phyloP scores from a whole-genome alignment of 1,140 invertebrate species.

The Frieseomelitta varia region DNA sequence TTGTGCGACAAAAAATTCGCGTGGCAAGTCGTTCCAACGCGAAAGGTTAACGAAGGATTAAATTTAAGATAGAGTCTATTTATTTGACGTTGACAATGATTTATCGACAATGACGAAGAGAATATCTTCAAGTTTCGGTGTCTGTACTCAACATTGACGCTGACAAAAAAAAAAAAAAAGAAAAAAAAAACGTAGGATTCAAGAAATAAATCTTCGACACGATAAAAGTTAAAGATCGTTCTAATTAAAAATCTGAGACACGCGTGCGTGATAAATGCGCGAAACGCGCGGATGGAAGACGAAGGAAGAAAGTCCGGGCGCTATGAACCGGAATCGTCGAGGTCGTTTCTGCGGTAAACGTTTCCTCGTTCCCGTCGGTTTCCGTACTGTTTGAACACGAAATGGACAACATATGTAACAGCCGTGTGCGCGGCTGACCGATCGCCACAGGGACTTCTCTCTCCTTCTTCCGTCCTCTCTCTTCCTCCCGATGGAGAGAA shows the following conservation, averaged over 20 bases:
- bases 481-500: slow-evolving; percentile 4
- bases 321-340: neutral
- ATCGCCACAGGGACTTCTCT: slow-evolving; percentile 56
- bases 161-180: no score
- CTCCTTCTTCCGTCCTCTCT: neutral
- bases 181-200: no score
- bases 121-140: no score
- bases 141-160: no score
- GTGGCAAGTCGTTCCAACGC: no score
- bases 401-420: slow-evolving; percentile 78
- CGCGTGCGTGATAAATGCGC: neutral
- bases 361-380: slow-evolving; percentile 46
- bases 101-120: no score
- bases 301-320: neutral
- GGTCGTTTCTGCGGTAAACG: slow-evolving; percentile 6
- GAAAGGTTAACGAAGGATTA: no score
- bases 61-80: no score
- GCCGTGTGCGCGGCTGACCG: slow-evolving; percentile 67
- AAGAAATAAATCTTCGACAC: no score
- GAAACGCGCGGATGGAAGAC: no score
- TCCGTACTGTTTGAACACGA: slow-evolving; percentile 73
- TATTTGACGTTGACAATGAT: no score
- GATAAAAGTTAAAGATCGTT: neutral
- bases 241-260: neutral
- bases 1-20: no score